Evolutionary conservation across 2,888 invertebrate species (phyloP).

Genomic region (Drosophila robusta): DNA sequence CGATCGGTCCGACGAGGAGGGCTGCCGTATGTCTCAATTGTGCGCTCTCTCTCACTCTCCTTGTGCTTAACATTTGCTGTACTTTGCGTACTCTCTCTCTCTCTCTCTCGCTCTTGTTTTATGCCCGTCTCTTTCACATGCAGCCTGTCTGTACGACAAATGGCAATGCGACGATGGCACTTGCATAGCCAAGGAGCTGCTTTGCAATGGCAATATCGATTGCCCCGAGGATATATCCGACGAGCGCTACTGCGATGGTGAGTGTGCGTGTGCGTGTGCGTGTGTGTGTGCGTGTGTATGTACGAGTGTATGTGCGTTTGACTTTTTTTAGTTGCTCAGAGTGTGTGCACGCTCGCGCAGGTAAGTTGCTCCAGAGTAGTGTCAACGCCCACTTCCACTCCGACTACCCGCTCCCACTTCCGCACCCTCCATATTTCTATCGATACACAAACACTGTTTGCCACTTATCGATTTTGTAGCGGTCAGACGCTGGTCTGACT

Average conservation of each 20-base stretch:
- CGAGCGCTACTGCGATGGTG: constrained; percentile 88
- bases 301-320: not conserved
- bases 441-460: constrained; percentile 31
- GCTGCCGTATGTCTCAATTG: constrained; percentile 87
- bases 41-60: not conserved
- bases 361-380: constrained; percentile 26
- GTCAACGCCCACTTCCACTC: not conserved
- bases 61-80: not conserved
- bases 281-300: not conserved
- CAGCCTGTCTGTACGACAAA: constrained; percentile 89
- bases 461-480: constrained; percentile 26
- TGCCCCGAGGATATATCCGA: constrained; percentile 90
- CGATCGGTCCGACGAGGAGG: constrained; percentile 88
- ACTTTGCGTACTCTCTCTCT: not conserved
- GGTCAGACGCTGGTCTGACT: constrained; percentile 11
- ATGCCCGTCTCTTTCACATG: constrained; percentile 25
- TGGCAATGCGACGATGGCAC: constrained; percentile 91
- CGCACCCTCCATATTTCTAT: not conserved
- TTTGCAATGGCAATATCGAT: constrained; percentile 89
- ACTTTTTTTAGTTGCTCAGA: not conserved
- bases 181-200: constrained; percentile 87
- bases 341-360: constrained; percentile 17
- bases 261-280: constrained; percentile 43
- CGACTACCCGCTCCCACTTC: not conserved
- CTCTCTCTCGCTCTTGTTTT: constrained; percentile 8